Evolutionary conservation across 2,113 vertebrate species (phyloP).

Genomic region (Oostethus manadensis): DNA sequence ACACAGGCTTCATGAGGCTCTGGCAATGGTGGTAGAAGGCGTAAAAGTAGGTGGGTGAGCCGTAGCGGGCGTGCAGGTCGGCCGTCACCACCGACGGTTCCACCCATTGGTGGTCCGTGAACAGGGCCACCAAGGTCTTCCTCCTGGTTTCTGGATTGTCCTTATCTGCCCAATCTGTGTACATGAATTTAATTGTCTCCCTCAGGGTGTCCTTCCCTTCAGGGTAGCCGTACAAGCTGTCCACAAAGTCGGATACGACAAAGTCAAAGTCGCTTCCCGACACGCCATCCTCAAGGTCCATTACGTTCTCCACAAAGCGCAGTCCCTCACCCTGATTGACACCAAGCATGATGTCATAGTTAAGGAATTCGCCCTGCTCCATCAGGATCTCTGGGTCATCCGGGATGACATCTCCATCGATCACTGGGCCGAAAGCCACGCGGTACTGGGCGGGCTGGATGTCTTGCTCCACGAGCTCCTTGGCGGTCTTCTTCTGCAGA

Average conservation of each 20-base stretch:
- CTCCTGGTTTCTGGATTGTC: constrained; percentile 96
- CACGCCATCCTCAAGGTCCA: constrained; percentile 93
- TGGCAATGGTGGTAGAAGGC: constrained; percentile 99
- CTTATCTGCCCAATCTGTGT: constrained; percentile 97
- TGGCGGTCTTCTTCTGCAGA: constrained; percentile 90
- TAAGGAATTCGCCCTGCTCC: constrained; percentile 99
- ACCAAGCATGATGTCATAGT: constrained; percentile 98
- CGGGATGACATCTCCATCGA: constrained; percentile 94
- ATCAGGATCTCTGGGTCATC: constrained; percentile 98
- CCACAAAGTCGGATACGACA: constrained; percentile 95
- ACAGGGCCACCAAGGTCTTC: constrained; percentile 95
- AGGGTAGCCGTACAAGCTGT: constrained; percentile 94
- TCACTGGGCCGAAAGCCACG: constrained; percentile 94
- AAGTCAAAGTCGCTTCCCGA: constrained; percentile 96
- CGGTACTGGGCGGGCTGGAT: constrained; percentile 96
- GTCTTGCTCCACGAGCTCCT: constrained; percentile 96
- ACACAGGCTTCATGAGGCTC: constrained; percentile 97
- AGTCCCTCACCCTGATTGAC: constrained; percentile 97
- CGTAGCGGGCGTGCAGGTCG: constrained; percentile 92
- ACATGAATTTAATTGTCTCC: constrained; percentile 99
- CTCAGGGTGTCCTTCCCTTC: constrained; percentile 95
- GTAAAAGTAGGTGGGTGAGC: constrained; percentile 97
- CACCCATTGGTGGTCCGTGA: constrained; percentile 99
- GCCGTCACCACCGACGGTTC: constrained; percentile 95
- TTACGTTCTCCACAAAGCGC: constrained; percentile 94